phyloP scores from a whole-genome alignment of 2,888 invertebrate species.

The Drosophila leonis region DNA sequence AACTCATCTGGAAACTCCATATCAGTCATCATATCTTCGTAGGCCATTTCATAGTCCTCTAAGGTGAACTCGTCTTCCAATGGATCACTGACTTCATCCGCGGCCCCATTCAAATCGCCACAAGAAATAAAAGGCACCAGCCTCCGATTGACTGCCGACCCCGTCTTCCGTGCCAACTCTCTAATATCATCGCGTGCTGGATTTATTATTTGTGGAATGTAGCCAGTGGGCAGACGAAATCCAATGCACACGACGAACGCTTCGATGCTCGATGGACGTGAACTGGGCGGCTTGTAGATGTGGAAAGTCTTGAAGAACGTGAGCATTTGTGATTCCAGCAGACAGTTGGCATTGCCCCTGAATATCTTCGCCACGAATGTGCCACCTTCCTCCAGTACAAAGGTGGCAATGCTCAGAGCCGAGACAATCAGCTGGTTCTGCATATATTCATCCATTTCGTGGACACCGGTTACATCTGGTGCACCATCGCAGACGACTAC shows the following conservation, averaged over 20 bases:
- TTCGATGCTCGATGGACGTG: constrained; percentile 98
- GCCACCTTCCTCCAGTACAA: constrained; percentile 94
- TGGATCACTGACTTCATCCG: constrained; percentile 87
- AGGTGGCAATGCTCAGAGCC: constrained; percentile 98
- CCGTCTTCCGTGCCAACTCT: constrained; percentile 90
- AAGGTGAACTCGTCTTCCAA: neutral
- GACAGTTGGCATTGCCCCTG: constrained; percentile 95
- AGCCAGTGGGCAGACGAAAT: constrained; percentile 94
- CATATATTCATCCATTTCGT: constrained; percentile 99
- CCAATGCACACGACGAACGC: constrained; percentile 97
- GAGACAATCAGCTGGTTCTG: constrained; percentile 97
- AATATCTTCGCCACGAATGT: constrained; percentile 99
- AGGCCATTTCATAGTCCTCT: constrained; percentile 31
- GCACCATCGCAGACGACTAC: constrained; percentile 99
- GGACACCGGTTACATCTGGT: constrained; percentile 99
- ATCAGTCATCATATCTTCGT: constrained; percentile 53
- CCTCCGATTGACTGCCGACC: constrained; percentile 90
- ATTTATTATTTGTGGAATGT: constrained; percentile 90
- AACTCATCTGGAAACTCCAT: constrained; percentile 30
- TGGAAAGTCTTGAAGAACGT: constrained; percentile 95
- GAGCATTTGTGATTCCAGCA: constrained; percentile 95
- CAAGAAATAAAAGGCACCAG: constrained; percentile 98
- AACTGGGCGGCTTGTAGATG: constrained; percentile 97
- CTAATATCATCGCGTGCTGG: constrained; percentile 92
- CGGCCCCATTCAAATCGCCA: constrained; percentile 90